Base-by-base conservation (phyloP, 2,888 invertebrate genomes). In the Sceliomorpha sp. region DNA sequence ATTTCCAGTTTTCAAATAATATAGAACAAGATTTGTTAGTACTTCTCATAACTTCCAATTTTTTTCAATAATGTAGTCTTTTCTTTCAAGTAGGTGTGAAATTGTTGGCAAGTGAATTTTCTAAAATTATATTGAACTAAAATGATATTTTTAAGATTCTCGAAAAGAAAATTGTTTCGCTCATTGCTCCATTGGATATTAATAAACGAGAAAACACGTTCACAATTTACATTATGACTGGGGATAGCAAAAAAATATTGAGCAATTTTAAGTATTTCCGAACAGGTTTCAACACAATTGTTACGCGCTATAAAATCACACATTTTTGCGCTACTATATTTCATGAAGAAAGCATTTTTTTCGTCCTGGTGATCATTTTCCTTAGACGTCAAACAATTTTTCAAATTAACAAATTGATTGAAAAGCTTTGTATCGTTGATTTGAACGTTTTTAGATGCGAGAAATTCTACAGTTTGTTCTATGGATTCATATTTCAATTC, bases 331-430 rank as follows among this genome's bases (percentile, higher is more conserved):
- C 14, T 53, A n/a, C 26, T 36, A 5, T 32, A 44, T 10, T 31
- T 34, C 17, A 9, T 6, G 10, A 44, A 55, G 31, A 14, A 44
- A 44, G n/a, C n/a, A n/a, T n/a, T n/a, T 32, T 15, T 2, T 2
- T 2, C 6, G 10, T 53, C 31, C n/a, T 39, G 27, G 7, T 20
- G 8, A 5, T n/a, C n/a, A n/a, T n/a, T n/a, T n/a, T n/a, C n/a
- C n/a, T n/a, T n/a, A n/a, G n/a, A n/a, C n/a, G n/a, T 9, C 4
- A 50, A 29, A 31, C 37, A 39, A n/a, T 10, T 14, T 17, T 53
- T 31, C 9, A 62, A 45, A 27, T 42, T 55, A 0, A 47, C 15
- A n/a, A 48, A 53, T 40, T 63, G 55, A 40, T 63, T 42, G 15
- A 63, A 55, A 8, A 63, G 13, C 24, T 55, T 55, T 0, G 34